These are phyloP conservation scores for Hemichromis elongatus DNA, from an alignment of 2,113 vertebrate species.

Conservation along the genomic window DNA sequence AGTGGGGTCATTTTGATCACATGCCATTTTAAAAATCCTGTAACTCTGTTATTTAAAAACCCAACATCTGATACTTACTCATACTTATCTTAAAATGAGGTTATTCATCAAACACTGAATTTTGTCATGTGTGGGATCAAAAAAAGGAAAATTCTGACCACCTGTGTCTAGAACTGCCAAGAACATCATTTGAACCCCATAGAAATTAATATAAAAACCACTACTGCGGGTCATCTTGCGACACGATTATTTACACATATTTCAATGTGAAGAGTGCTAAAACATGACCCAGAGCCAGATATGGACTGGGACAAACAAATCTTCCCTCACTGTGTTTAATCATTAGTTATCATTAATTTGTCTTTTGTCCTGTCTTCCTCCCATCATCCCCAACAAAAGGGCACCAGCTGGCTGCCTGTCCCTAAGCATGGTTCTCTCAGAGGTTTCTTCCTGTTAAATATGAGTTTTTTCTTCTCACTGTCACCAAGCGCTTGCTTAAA, in stretches of 20 bases:
- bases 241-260: background rate
- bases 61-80: background rate
- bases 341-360: background rate
- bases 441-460: background rate
- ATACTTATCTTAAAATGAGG: background rate
- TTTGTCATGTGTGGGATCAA: background rate
- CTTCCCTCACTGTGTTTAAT: background rate
- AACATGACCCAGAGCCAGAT: background rate
- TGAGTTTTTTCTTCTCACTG: background rate
- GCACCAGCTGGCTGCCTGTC: background rate
- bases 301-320: background rate
- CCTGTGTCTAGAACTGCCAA: background rate
- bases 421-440: background rate
- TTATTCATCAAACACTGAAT: background rate
- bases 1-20: background rate
- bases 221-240: too few species aligned
- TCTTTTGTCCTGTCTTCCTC: too few species aligned
- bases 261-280: fast-evolving
- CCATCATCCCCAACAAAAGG: too few species aligned
- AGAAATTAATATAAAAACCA: background rate
- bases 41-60: background rate
- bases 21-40: background rate
- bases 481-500: background rate
- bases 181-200: background rate
- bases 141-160: background rate